Conservation (phyloP, 2,113 vertebrate genomes). For the Pterophyllum scalare region DNA sequence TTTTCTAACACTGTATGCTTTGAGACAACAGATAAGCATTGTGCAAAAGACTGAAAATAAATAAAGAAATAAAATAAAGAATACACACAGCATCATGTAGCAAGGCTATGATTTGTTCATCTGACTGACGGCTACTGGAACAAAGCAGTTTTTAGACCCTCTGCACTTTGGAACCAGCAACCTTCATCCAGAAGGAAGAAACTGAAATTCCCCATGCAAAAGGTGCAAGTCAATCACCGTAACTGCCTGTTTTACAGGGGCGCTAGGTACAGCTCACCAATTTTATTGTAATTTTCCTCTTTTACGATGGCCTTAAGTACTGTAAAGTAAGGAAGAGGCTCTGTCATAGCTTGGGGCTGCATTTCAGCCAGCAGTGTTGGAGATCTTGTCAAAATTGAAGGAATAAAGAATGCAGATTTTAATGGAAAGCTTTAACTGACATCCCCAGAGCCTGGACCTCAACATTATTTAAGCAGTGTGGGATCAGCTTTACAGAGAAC, state of each 20-base stretch:
- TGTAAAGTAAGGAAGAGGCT: neutral
- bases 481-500: neutral
- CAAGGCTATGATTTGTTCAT: neutral
- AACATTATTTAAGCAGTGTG: neutral
- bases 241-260: neutral
- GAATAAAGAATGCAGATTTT: neutral
- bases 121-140: neutral
- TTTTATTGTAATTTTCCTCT: neutral
- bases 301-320: neutral
- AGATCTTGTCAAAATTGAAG: neutral
- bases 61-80: neutral
- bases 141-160: neutral
- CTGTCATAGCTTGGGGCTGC: fast-evolving
- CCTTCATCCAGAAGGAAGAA: neutral
- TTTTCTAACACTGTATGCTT: neutral
- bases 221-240: neutral
- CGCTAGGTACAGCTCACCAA: neutral
- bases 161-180: neutral
- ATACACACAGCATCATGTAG: neutral
- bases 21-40: neutral
- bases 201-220: neutral
- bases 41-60: neutral
- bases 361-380: neutral
- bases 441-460: neutral
- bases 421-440: neutral